phyloP scores from a whole-genome alignment of 2,113 vertebrate genomes.

The Trinectes maculatus region DNA sequence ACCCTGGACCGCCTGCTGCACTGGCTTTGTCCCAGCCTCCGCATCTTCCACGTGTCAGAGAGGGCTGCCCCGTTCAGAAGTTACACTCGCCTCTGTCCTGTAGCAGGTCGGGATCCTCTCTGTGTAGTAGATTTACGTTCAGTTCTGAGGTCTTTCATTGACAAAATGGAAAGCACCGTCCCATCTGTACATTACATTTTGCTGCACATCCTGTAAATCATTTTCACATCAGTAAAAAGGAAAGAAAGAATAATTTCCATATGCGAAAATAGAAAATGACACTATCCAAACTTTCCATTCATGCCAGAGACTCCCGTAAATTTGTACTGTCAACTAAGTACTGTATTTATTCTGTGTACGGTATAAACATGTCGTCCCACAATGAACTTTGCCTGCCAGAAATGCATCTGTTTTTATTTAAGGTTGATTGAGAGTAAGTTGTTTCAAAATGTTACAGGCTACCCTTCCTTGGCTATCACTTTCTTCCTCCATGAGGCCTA shows the following conservation, averaged over 20 bases:
- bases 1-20: constrained; percentile 86
- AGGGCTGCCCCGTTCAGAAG: constrained; percentile 76
- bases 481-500: constrained; percentile 88
- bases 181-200: background rate
- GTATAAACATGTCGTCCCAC: constrained; percentile 16
- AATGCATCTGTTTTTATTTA: constrained; percentile 24
- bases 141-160: background rate
- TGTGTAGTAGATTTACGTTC: no score
- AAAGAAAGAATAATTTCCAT: constrained; percentile 9
- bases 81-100: constrained; percentile 59
- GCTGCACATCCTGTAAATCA: background rate
- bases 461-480: constrained; percentile 89
- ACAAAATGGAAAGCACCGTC: background rate
- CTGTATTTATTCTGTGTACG: background rate
- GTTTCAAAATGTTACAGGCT: constrained; percentile 61
- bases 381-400: background rate
- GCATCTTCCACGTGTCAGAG: constrained; percentile 91
- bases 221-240: background rate
- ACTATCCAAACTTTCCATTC: background rate
- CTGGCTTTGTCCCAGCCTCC: constrained; percentile 85
- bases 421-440: background rate
- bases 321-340: background rate
- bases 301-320: background rate
- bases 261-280: constrained; percentile 1
- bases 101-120: constrained; percentile 45